Conservation (phyloP, 2,113 vertebrate species). For the Salvator merianae region DNA sequence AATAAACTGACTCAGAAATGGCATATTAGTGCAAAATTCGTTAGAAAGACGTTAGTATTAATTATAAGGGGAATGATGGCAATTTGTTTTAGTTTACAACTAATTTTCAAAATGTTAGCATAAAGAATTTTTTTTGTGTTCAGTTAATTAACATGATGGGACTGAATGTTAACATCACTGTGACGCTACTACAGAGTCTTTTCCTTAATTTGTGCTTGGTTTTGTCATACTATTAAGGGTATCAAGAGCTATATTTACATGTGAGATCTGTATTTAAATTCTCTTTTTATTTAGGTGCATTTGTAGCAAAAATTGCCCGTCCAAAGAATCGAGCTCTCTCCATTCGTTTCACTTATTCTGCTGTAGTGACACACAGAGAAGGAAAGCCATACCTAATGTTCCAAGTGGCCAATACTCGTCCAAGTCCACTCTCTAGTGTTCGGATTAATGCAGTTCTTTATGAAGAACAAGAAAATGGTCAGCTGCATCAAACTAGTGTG, state of each 20-base stretch:
- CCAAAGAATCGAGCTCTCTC: conserved; percentile 91
- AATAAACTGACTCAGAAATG: not conserved
- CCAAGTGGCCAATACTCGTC: conserved; percentile 89
- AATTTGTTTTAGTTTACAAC: not conserved
- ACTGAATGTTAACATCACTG: not conserved
- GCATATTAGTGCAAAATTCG: not conserved
- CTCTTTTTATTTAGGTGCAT: conserved; percentile 83
- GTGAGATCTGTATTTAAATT: not conserved
- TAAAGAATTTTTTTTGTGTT: not conserved
- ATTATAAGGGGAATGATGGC: not conserved
- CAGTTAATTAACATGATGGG: not conserved
- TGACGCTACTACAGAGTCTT: not conserved
- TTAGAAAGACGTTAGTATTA: not conserved
- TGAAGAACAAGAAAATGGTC: conserved; percentile 84
- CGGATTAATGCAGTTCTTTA: conserved; percentile 90
- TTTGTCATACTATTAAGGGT: not conserved
- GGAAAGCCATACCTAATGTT: conserved; percentile 88
- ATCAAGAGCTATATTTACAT: not conserved
- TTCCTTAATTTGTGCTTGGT: not conserved
- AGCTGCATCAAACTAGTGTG: conserved; percentile 87
- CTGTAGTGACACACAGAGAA: conserved; percentile 82
- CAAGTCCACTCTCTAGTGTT: conserved; percentile 86
- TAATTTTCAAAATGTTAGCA: not conserved
- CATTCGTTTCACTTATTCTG: conserved; percentile 90
- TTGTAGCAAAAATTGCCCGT: conserved; percentile 96